Evolutionary conservation across 1,140 invertebrate genomes (phyloP).

Genomic region (Periplaneta americana): DNA sequence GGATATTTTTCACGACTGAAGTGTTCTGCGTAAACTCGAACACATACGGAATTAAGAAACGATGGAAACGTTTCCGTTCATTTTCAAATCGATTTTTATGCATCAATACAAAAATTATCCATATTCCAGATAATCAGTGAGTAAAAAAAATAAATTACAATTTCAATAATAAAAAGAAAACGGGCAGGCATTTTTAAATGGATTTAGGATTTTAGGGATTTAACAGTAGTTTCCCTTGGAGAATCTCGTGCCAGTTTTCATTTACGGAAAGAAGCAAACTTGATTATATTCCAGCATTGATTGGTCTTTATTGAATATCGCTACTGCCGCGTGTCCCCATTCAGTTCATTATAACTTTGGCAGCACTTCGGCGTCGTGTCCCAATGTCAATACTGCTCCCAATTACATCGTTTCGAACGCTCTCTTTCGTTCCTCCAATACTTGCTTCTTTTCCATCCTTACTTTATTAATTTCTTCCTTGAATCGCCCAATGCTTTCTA

Average conservation of each 20-base stretch:
- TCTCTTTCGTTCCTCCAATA: too few species aligned
- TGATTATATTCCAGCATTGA: not conserved
- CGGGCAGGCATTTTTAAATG: not conserved
- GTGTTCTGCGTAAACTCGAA: too few species aligned
- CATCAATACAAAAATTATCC: too few species aligned
- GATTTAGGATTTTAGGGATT: not conserved
- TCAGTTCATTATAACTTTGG: not conserved
- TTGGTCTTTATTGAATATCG: not conserved
- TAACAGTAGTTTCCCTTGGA: not conserved
- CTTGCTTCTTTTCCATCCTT: too few species aligned
- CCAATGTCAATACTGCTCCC: not conserved
- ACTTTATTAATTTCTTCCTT: too few species aligned
- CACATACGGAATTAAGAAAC: too few species aligned
- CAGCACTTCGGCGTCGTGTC: not conserved
- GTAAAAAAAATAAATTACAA: not conserved
- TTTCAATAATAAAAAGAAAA: not conserved
- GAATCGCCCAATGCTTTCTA: too few species aligned
- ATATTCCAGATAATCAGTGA: too few species aligned
- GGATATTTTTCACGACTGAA: too few species aligned
- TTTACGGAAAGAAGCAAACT: not conserved
- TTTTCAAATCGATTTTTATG: too few species aligned
- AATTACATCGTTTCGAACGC: too few species aligned
- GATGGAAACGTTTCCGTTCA: too few species aligned
- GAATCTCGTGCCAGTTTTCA: not conserved
- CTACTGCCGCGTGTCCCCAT: not conserved